Evolutionary conservation across 2,888 invertebrate species (phyloP).

Genomic region (Amiota communis): DNA sequence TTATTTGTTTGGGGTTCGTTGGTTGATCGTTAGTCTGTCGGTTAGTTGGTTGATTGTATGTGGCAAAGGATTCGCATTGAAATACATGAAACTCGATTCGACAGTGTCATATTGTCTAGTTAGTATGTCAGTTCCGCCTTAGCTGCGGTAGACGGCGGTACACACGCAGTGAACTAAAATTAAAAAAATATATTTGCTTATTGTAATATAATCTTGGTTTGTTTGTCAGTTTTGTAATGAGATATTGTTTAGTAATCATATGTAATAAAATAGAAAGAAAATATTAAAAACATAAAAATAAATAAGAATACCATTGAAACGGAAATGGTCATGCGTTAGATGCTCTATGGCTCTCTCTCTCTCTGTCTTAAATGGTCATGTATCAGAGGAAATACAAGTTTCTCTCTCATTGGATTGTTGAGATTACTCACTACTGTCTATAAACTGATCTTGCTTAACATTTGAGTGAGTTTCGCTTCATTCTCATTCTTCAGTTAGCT

Average conservation of each 20-base stretch:
- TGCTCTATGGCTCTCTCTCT: no score
- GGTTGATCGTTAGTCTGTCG: neutral
- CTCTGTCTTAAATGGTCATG: no score
- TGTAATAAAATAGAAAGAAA: no score
- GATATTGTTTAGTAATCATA: neutral
- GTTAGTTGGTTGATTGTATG: conserved; percentile 30
- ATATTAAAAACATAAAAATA: no score
- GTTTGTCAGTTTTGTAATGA: conserved; percentile 11
- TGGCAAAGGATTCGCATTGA: conserved; percentile 26
- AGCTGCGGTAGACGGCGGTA: conserved; percentile 49
- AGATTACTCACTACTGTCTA: neutral
- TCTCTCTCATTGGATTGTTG: neutral
- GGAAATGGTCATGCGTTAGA: no score
- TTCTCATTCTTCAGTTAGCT: conserved; percentile 44
- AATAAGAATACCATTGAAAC: no score
- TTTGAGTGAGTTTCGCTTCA: conserved; percentile 15
- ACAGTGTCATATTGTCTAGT: conserved; percentile 48
- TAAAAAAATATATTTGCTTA: no score
- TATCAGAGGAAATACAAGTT: no score
- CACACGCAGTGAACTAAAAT: conserved; percentile 37
- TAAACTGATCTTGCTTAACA: conserved; percentile 55
- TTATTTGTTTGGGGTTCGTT: conserved; percentile 45
- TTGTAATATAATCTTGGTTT: no score
- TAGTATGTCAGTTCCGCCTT: conserved; percentile 56
- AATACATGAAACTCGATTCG: neutral